phyloP scores from a whole-genome alignment of 2,888 invertebrate species.

The Caenorhabditis angaria region DNA sequence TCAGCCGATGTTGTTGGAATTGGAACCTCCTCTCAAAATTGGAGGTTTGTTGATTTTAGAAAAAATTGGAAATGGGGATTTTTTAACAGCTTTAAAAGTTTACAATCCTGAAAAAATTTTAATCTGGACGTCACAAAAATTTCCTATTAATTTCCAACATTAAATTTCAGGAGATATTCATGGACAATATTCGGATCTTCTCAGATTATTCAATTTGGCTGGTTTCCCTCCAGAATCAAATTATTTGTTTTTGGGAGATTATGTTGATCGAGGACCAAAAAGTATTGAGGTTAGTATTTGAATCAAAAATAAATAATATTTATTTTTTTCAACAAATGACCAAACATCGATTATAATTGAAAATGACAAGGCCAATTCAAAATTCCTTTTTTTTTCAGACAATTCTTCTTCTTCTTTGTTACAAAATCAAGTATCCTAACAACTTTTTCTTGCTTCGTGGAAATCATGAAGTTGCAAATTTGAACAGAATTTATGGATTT shows the following conservation, averaged over 20 bases:
- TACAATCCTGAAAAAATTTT: no score
- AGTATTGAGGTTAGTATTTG: constrained; percentile 54
- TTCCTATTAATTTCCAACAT: neutral
- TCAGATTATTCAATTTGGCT: constrained; percentile 57
- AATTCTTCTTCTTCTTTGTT: constrained; percentile 68
- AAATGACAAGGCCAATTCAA: neutral
- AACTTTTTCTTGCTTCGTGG: constrained; percentile 71
- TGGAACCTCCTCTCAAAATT: constrained; percentile 70
- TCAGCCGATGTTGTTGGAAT: constrained; percentile 70
- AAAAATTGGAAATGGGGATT: neutral
- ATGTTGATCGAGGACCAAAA: constrained; percentile 63
- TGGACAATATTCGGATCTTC: constrained; percentile 64
- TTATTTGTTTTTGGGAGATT: constrained; percentile 62
- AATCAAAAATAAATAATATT: neutral
- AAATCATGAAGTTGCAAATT: constrained; percentile 69
- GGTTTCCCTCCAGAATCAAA: constrained; percentile 62
- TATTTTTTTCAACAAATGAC: neutral
- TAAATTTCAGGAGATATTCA: constrained; percentile 65
- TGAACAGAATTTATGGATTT: constrained; percentile 70
- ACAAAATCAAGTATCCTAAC: constrained; percentile 71
- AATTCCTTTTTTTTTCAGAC: constrained; percentile 57
- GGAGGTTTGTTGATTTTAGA: constrained; percentile 50
- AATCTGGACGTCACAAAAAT: neutral
- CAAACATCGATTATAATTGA: neutral
- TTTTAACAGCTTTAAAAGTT: neutral